Conservation (phyloP, 2,888 invertebrate species). For the Patella depressa region DNA sequence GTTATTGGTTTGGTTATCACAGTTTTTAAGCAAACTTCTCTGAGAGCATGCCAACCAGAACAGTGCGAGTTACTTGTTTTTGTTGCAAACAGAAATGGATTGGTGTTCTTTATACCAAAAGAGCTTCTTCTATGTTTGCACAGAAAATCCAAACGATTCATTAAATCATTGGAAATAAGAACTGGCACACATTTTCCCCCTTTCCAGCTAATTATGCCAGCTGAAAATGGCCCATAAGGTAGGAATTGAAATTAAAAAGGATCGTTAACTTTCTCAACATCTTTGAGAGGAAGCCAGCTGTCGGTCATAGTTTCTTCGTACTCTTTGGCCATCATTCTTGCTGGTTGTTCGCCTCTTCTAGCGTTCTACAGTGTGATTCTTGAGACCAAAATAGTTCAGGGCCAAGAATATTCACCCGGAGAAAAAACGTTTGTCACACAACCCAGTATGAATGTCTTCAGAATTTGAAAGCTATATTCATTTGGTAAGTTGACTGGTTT, state of each 20-base stretch:
- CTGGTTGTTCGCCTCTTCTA: conserved; percentile 31
- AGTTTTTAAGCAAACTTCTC: conserved; percentile 29
- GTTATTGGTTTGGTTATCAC: not conserved
- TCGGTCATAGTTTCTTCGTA: conserved; percentile 21
- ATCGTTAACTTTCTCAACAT: conserved; percentile 30
- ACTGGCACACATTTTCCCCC: conserved; percentile 39
- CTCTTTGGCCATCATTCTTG: conserved; percentile 24
- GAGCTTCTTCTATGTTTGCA: conserved; percentile 18
- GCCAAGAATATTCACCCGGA: too few species aligned
- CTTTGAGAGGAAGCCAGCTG: conserved; percentile 27
- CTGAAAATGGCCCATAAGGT: conserved; percentile 30
- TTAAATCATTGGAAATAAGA: conserved; percentile 35
- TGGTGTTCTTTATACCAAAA: conserved; percentile 27
- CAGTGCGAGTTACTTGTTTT: conserved; percentile 27
- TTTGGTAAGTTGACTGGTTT: too few species aligned
- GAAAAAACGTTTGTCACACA: too few species aligned
- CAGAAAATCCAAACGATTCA: conserved; percentile 25
- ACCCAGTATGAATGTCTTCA: too few species aligned
- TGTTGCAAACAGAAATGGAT: conserved; percentile 37
- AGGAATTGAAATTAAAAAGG: conserved; percentile 30
- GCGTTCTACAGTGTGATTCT: too few species aligned
- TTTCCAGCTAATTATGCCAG: conserved; percentile 36
- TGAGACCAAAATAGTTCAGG: too few species aligned
- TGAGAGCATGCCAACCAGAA: conserved; percentile 38
- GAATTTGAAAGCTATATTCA: too few species aligned